Evolutionary conservation across 2,113 vertebrate genomes (phyloP).

Genomic region (Caretta caretta): DNA sequence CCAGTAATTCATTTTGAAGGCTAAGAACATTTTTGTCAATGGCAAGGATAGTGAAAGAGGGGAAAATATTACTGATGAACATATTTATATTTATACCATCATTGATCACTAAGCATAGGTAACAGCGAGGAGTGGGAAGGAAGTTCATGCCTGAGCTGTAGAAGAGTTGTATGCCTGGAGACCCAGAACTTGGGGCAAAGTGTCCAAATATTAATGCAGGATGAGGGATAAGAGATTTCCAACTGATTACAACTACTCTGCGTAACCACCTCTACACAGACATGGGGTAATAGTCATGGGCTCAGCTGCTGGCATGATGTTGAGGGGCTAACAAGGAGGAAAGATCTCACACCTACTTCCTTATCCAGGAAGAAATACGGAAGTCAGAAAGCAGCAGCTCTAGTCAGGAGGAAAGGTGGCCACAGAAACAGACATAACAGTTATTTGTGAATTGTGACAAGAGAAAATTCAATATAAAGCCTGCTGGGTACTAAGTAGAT

Average conservation of each 20-base stretch:
- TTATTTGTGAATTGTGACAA: neutral
- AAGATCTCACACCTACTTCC: neutral
- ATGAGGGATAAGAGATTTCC: neutral
- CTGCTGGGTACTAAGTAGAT: neutral
- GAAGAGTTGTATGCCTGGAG: neutral
- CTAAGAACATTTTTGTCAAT: neutral
- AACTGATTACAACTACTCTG: neutral
- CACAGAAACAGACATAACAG: neutral
- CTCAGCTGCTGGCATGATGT: neutral
- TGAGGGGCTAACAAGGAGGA: neutral
- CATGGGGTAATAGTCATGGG: neutral
- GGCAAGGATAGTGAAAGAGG: neutral
- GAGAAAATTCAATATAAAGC: neutral
- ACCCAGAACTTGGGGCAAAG: neutral
- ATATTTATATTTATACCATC: neutral
- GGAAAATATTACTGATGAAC: neutral
- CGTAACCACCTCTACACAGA: rapidly evolving
- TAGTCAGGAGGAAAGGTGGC: neutral
- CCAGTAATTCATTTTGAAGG: neutral
- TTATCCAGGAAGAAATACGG: neutral
- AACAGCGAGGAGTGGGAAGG: neutral
- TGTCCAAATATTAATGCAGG: neutral
- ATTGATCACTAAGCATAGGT: slow-evolving; percentile 6
- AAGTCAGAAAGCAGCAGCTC: neutral
- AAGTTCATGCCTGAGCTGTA: neutral